Evolutionary conservation across 2,113 vertebrate genomes (phyloP).

Genomic region (Dasyornis broadbenti): DNA sequence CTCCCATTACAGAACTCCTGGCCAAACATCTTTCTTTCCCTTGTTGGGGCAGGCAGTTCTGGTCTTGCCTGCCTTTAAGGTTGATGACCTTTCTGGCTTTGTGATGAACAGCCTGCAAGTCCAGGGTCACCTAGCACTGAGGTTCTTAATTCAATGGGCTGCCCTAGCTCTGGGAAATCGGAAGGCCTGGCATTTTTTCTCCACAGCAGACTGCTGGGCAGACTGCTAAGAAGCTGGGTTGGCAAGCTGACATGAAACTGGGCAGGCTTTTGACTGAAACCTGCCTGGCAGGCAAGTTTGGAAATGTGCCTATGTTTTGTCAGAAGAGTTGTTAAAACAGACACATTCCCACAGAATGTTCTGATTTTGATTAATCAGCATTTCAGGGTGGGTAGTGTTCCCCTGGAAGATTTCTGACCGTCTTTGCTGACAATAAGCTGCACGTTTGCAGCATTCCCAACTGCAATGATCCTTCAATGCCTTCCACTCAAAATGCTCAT

Average conservation of each 20-base stretch:
- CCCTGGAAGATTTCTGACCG: not conserved
- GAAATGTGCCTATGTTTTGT: conserved; percentile 26
- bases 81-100: not conserved
- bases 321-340: conserved; percentile 22
- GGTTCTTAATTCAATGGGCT: not conserved
- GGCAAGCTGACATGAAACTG: not conserved
- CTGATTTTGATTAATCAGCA: not conserved
- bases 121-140: not conserved
- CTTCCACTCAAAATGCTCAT: not conserved
- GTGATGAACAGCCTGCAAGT: not conserved
- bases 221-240: not conserved
- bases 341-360: not conserved
- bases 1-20: not conserved
- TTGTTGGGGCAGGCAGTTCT: not conserved
- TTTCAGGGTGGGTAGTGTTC: not conserved
- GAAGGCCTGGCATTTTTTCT: not conserved
- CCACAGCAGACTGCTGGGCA: not conserved
- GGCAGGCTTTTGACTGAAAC: conserved; percentile 26
- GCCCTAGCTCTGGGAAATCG: not conserved
- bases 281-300: not conserved
- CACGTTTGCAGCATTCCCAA: not conserved
- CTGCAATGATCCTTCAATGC: not conserved
- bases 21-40: not conserved
- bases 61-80: not conserved
- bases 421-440: not conserved